Evolutionary conservation across 2,888 invertebrate genomes (phyloP).

Genomic region (Tetragonula carbonaria): DNA sequence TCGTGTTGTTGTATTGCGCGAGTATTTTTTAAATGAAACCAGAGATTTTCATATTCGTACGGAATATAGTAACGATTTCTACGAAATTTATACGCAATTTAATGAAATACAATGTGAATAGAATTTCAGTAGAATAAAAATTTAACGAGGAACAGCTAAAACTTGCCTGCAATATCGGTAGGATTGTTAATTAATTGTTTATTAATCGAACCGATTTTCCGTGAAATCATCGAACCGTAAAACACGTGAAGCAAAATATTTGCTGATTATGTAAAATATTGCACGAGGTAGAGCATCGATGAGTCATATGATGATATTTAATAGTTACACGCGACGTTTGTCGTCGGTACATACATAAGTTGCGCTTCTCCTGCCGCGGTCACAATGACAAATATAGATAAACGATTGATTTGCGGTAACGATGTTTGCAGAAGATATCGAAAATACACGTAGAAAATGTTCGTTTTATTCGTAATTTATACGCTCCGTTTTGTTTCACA

Average conservation of each 20-base stretch:
- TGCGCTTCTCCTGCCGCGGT: not conserved
- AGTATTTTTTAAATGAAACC: not conserved
- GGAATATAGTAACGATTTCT: not conserved
- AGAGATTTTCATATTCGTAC: too few species aligned
- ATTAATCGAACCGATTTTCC: not conserved
- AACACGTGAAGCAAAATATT: not conserved
- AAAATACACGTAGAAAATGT: not conserved
- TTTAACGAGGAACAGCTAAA: not conserved
- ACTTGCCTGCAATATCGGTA: too few species aligned
- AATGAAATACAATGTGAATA: not conserved
- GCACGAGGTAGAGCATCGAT: not conserved
- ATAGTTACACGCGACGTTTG: not conserved
- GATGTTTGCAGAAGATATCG: not conserved
- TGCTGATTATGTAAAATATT: not conserved
- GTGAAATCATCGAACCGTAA: not conserved
- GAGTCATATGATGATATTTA: not conserved
- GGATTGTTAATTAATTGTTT: slow-evolving; percentile 12
- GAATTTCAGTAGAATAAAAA: too few species aligned
- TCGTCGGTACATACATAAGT: too few species aligned
- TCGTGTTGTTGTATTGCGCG: not conserved
- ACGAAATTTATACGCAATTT: not conserved
- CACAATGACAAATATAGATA: not conserved
- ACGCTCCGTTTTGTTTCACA: not conserved
- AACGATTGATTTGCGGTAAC: not conserved
- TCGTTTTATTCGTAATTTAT: not conserved